Evolutionary conservation across 37 sponge, comb jelly and placozoan species (phyloP).

Genomic region (Geodia barretti): DNA sequence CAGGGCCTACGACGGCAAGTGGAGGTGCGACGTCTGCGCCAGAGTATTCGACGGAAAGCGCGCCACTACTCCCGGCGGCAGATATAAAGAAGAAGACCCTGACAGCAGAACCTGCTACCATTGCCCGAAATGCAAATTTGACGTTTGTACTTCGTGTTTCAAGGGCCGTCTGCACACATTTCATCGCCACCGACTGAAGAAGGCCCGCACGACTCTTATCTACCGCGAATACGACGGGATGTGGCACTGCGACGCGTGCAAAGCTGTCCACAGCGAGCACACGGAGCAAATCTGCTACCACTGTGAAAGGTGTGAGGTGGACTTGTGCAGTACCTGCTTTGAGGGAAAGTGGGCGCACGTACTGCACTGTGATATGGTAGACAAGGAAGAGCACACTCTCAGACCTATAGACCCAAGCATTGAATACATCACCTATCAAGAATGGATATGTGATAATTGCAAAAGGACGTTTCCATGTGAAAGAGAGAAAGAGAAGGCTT

Average conservation of each 20-base stretch:
- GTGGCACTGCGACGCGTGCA: constrained; percentile 72
- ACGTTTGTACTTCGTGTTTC: constrained; percentile 48
- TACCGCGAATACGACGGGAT: constrained; percentile 48
- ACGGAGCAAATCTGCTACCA: constrained; percentile 12
- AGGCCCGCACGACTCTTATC: constrained; percentile 14
- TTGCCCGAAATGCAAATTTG: constrained; percentile 44
- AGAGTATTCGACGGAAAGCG: neutral
- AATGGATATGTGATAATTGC: constrained; percentile 68
- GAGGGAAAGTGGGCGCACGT: constrained; percentile 36
- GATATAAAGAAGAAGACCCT: neutral
- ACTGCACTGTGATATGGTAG: constrained; percentile 23
- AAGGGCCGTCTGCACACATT: constrained; percentile 43
- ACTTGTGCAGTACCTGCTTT: constrained; percentile 55
- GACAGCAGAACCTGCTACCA: constrained; percentile 26
- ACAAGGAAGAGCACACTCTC: constrained; percentile 21
- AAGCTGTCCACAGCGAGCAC: constrained; percentile 9
- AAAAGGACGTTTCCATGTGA: neutral
- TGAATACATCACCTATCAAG: constrained; percentile 15
- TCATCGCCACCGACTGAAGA: constrained; percentile 56
- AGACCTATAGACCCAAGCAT: constrained; percentile 65
- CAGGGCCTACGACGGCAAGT: neutral
- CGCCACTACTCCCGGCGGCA: neutral
- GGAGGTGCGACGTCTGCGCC: constrained; percentile 43
- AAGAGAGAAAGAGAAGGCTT: constrained; percentile 1
- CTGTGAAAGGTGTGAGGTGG: constrained; percentile 51